A percentile compares a stretch with the other conserved stretches of the same genome.
Conservation (phyloP, 2,113 vertebrate genomes). For the Salvelinus sp. region DNA sequence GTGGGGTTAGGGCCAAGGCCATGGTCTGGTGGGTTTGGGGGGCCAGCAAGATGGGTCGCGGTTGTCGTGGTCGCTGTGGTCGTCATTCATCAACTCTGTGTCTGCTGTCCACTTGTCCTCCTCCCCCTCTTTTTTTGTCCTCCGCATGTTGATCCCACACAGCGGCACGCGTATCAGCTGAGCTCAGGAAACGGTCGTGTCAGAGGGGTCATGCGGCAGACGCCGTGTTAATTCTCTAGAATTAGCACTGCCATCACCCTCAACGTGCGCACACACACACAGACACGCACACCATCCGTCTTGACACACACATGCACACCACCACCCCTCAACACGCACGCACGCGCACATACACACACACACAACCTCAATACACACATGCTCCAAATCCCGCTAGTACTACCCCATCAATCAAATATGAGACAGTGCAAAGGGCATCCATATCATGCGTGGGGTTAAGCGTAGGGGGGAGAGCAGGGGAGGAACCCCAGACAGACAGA, state of each 20-base stretch:
- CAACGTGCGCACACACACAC: slow-evolving; percentile 7
- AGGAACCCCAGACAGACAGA: not conserved
- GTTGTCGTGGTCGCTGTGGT: slow-evolving; percentile 59
- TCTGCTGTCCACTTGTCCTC: slow-evolving; percentile 68
- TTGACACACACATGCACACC: not conserved
- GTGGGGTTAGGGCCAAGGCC: slow-evolving; percentile 52
- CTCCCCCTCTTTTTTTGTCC: slow-evolving; percentile 38
- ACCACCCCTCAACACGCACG: not conserved
- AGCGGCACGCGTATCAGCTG: slow-evolving; percentile 73
- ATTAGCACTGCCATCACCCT: slow-evolving; percentile 43
- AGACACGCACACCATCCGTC: slow-evolving; percentile 1
- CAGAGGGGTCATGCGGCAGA: slow-evolving; percentile 74
- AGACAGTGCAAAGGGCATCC: slow-evolving; percentile 10
- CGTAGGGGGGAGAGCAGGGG: not conserved
- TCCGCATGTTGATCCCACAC: slow-evolving; percentile 47
- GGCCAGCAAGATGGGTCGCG: slow-evolving; percentile 47
- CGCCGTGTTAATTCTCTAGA: slow-evolving; percentile 77
- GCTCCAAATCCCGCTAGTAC: not conserved
- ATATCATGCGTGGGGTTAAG: slow-evolving; percentile 1
- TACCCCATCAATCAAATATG: slow-evolving; percentile 1
- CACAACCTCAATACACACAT: not conserved
- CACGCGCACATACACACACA: no score
- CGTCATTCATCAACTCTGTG: slow-evolving; percentile 61
- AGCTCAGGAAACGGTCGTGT: slow-evolving; percentile 65
- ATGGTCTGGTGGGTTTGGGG: slow-evolving; percentile 46